phyloP scores from a whole-genome alignment of 1,140 invertebrate genomes.

The Dinoponera quadriceps region DNA sequence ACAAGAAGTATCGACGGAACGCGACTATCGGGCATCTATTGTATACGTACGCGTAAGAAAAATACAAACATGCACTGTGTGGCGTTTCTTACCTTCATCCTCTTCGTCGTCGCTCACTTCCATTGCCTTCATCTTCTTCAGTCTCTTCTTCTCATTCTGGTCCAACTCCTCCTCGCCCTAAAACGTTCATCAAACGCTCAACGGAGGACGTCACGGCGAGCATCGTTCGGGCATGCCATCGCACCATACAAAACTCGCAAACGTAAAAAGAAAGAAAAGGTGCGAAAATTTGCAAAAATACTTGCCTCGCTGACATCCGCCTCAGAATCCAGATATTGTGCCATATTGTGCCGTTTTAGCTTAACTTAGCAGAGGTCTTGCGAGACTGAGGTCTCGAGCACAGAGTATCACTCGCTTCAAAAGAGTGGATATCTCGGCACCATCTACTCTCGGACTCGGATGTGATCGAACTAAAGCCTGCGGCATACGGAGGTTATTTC shows the following conservation, averaged over 20 bases:
- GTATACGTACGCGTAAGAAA: background rate
- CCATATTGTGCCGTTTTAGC: conserved; percentile 42
- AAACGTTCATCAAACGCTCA: conserved; percentile 42
- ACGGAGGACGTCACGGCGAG: background rate
- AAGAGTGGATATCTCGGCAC: too few relatives aligned
- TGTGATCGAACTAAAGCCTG: too few relatives aligned
- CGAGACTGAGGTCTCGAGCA: too few relatives aligned
- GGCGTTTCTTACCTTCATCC: conserved; percentile 81
- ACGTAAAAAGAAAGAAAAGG: background rate
- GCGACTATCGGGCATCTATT: background rate
- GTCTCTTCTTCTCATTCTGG: conserved; percentile 87
- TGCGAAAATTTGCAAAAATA: conserved; percentile 55
- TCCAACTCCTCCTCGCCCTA: conserved; percentile 89
- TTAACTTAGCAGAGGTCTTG: too few relatives aligned
- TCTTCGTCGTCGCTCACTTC: conserved; percentile 89
- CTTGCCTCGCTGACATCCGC: conserved; percentile 93
- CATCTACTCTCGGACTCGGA: too few relatives aligned
- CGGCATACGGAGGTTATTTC: too few relatives aligned
- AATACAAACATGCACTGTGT: background rate
- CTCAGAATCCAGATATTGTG: conserved; percentile 92
- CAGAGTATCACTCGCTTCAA: too few relatives aligned
- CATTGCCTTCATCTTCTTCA: conserved; percentile 88
- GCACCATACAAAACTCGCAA: background rate
- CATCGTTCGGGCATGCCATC: background rate
- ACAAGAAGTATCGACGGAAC: conserved; percentile 2